Base-by-base conservation (phyloP, 1,140 invertebrate genomes). In the Elysia chlorotica region DNA sequence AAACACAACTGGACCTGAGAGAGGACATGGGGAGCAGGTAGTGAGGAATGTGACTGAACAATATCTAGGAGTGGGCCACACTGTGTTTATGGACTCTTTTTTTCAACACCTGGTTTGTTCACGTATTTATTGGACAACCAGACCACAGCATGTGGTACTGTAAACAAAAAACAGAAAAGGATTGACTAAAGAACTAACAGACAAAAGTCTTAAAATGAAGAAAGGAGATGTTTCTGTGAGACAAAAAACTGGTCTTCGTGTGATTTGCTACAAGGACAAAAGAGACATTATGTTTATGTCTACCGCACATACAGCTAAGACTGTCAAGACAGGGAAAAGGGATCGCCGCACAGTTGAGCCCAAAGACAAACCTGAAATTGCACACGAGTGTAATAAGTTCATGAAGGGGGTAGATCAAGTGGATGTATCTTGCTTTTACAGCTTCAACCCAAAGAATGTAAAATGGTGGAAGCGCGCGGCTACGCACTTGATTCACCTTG, bases 381-480 rank as follows among this genome's bases (percentile, higher is more conserved):
- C 57, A 1, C 2, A 54, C 5, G 23, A 36, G 21, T 66, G 66
- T 36, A 73, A 66, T 37, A 17, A 66, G 14, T 36, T 56, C 28
- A 73, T 73, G 63, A 36, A 36, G 28, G 71, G 71, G 1, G 41
- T 66, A 0, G 62, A 73, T 21, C 31, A 56, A 2, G 5, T 23
- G 0, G 71, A 66, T 35, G 48, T 10, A 54, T 28, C 10, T 57
- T 0, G 23, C 0, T 73, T 65, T n/a, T 57, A 66, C 33, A 31
- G 36, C 17, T 73, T 73, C 48, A 54, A 57, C 31, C 2, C 62
- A 3, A 73, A 65, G 17, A 73, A 38, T 2, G 1, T 54, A 19
- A 73, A 73, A 38, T 73, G 71, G 71, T 73, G 70, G 70, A 71
- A 71, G 56, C 19, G 56, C 2, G 54, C 56, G 10, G 68, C 68